Percentiles rank a stretch among this genome's conserved stretches.
Evolutionary conservation across 2,797 vertebrate species (phyloP).

Genomic region (Cyclura pinguis): DNA sequence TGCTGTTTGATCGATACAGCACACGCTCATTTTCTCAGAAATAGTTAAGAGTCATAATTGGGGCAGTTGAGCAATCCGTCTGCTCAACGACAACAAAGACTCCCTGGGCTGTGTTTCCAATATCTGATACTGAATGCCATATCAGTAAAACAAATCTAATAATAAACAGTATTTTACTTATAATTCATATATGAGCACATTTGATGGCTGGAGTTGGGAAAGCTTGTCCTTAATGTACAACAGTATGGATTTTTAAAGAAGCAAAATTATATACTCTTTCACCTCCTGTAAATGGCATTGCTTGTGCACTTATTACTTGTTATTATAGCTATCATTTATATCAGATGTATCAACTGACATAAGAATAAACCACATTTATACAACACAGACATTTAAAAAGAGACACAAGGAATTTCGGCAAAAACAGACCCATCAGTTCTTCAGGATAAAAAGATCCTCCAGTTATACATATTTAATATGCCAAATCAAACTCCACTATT

Average conservation of each 20-base stretch:
- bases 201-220: background rate
- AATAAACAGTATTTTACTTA: conserved; percentile 54
- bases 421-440: background rate
- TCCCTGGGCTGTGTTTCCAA: background rate
- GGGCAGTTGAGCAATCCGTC: conserved; percentile 49
- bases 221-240: conserved; percentile 31
- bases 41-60: conserved; percentile 31
- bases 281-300: conserved; percentile 40
- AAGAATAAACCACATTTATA: conserved; percentile 54
- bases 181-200: conserved; percentile 20
- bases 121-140: conserved; percentile 35
- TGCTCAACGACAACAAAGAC: conserved; percentile 39
- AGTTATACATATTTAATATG: background rate
- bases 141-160: conserved; percentile 55
- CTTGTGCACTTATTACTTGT: conserved; percentile 39
- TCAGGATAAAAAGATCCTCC: background rate
- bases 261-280: conserved; percentile 37
- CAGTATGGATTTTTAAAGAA: conserved; percentile 37
- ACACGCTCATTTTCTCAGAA: conserved; percentile 48
- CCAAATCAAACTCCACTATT: conserved; percentile 17
- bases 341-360: conserved; percentile 54
- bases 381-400: conserved; percentile 44
- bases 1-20: conserved; percentile 29
- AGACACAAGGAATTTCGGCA: conserved; percentile 9
- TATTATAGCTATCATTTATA: conserved; percentile 52